Conservation (phyloP, 2,888 invertebrate species). For the Machimus atricapillus region DNA sequence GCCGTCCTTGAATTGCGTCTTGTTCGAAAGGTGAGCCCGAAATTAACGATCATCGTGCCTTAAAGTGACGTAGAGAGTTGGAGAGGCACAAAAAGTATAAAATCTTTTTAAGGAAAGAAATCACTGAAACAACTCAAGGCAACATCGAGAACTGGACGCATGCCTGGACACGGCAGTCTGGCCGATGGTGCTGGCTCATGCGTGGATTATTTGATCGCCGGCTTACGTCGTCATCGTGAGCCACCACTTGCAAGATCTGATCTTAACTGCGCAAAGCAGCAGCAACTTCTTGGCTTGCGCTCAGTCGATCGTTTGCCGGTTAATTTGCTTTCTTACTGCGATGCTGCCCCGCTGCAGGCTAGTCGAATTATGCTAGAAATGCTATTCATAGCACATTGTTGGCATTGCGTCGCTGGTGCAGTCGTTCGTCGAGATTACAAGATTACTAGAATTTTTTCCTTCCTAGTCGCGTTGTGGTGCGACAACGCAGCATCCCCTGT, state of each 20-base stretch:
- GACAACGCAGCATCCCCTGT: neutral
- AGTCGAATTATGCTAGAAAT: neutral
- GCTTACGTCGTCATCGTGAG: neutral
- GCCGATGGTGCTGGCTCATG: neutral
- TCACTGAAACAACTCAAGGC: neutral
- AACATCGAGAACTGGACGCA: neutral
- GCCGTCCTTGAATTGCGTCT: neutral
- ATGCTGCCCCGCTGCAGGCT: neutral
- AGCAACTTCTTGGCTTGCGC: neutral
- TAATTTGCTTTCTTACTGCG: neutral
- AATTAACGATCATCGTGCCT: neutral
- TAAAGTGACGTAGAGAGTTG: neutral
- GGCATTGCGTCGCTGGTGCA: neutral
- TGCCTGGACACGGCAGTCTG: neutral
- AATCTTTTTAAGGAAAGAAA: neutral
- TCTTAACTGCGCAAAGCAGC: neutral
- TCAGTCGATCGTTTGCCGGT: neutral
- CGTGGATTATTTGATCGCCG: neutral
- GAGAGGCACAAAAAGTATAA: neutral
- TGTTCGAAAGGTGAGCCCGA: neutral
- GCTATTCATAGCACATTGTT: slow-evolving; percentile 21
- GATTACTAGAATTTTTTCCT: neutral
- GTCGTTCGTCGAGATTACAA: neutral
- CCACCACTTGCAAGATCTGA: neutral
- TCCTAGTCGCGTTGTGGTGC: neutral